A percentile compares a stretch with the other conserved stretches of the same genome.
Evolutionary conservation across 2,888 invertebrate species (phyloP).

Genomic region (Lasioglossum oenotherae): DNA sequence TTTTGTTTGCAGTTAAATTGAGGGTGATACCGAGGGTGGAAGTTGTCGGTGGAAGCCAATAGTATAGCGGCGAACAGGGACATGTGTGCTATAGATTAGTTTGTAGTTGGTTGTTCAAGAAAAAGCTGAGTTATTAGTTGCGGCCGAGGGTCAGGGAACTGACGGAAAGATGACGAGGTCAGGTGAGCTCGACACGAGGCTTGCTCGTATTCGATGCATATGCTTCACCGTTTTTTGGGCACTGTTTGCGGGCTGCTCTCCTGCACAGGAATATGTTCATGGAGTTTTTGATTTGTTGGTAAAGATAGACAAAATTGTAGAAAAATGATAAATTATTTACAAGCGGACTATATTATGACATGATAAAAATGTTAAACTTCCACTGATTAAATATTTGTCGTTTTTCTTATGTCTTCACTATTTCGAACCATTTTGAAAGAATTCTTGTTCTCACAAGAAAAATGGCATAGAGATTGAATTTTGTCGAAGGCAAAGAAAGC

Average conservation of each 20-base stretch:
- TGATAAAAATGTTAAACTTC: not conserved
- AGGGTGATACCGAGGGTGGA: not conserved
- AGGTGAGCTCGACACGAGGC: slow-evolving; percentile 55
- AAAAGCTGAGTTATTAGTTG: slow-evolving; percentile 79
- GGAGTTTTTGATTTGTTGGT: not conserved
- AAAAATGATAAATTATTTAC: not conserved
- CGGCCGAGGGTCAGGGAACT: slow-evolving; percentile 71
- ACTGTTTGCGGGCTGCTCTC: not conserved
- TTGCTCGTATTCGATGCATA: slow-evolving; percentile 4
- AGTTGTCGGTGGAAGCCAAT: slow-evolving; percentile 62
- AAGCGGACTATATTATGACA: not conserved
- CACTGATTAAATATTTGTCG: not conserved
- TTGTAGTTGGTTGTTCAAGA: slow-evolving; percentile 76
- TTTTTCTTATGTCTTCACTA: not conserved
- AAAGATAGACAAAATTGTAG: not conserved
- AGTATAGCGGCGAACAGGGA: slow-evolving; percentile 66
- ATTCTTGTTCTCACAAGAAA: not conserved
- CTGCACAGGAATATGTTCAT: not conserved
- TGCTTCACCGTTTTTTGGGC: not conserved
- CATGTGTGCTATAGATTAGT: slow-evolving; percentile 77
- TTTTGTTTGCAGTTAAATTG: too few relatives aligned
- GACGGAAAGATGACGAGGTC: slow-evolving; percentile 74
- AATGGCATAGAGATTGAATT: not conserved
- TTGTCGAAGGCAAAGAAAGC: not conserved
- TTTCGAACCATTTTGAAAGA: not conserved